Evolutionary conservation across 2,888 invertebrate genomes (phyloP), one percentile per base, ranked within the genome.

Genomic region (Drosophila helvetica): DNA sequence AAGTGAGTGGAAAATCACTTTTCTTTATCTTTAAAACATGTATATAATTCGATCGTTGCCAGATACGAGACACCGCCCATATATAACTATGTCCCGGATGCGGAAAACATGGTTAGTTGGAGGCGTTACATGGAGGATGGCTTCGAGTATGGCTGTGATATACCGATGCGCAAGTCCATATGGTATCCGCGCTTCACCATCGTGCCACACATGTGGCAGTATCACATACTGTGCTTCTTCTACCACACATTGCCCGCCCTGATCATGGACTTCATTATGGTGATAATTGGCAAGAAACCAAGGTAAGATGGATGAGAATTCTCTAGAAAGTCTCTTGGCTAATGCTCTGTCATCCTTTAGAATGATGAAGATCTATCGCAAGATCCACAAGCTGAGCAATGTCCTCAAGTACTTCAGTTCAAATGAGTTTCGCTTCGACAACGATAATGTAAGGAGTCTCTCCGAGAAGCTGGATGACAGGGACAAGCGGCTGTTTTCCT

Each of bases 61-160:
- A 88, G 90, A 18, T 90, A 90, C 58, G 90, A 90, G 43, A 68
- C 76, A 38, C 88, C 90, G 30, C 90, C 90, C 47, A 90, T 90
- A 51, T 98, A 96, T 93, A 98, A 99, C 92, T 97, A 95, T 92
- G 96, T 98, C 6, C 96, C 98, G 1, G 96, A 97, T 3, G 93
- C 93, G 4, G 95, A 97, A 74, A 97, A 98, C 89, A 95, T 95
- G 18, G 93, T 98, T 57, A 95, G 95, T 0, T 99, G 98, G 98
- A 93, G 93, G 0, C 93, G 96, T 62, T 96, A 96, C 86, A 93
- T 90, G 84, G 72, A 89, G 57, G 83, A 78, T 54, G 90, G 90
- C 30, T 90, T 86, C 12, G 79, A 89, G 69, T 93, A 94, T 75
- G 94, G 95, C 7, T 89, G 93, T 8, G 90, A 92, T 51, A 93